A percentile compares a stretch with the other conserved stretches of the same genome.
phyloP scores from a whole-genome alignment of 1,140 invertebrate genomes.

The Drosophila azteca region DNA sequence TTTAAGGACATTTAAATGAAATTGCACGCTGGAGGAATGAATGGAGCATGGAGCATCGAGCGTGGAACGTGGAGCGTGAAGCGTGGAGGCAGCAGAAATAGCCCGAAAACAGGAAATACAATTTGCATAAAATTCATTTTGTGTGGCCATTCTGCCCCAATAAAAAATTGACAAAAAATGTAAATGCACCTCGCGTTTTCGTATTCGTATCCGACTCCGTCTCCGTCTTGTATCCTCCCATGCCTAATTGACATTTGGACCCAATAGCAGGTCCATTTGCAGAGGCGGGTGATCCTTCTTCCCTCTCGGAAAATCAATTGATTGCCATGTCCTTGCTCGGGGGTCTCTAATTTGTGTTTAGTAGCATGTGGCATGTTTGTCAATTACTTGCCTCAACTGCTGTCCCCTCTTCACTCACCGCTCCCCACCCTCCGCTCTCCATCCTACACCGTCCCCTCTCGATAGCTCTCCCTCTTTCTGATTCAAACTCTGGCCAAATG shows the following conservation, averaged over 20 bases:
- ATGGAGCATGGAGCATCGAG: no score
- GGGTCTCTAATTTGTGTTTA: slow-evolving; percentile 75
- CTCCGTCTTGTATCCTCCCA: neutral
- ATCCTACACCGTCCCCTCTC: neutral
- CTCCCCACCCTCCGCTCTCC: no score
- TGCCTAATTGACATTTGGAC: slow-evolving; percentile 73
- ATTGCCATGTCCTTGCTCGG: slow-evolving; percentile 48
- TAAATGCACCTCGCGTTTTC: slow-evolving; percentile 44
- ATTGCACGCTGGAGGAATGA: slow-evolving; percentile 35
- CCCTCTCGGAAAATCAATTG: slow-evolving; percentile 66
- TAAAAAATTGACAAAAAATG: slow-evolving; percentile 51
- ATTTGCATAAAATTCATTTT: slow-evolving; percentile 73
- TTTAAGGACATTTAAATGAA: slow-evolving; percentile 66
- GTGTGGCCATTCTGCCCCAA: slow-evolving; percentile 11
- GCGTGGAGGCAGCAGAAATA: slow-evolving; percentile 5
- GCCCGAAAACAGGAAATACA: slow-evolving; percentile 30
- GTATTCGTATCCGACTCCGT: neutral
- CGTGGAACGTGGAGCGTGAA: neutral
- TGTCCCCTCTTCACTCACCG: neutral
- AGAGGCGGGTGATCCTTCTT: slow-evolving; percentile 19
- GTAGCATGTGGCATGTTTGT: slow-evolving; percentile 79
- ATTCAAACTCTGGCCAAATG: slow-evolving; percentile 34
- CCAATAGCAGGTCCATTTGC: slow-evolving; percentile 40
- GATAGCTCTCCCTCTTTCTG: neutral
- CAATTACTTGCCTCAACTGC: slow-evolving; percentile 64